Conservation (phyloP, 2,888 invertebrate species). For the Heliconius ismenius region DNA sequence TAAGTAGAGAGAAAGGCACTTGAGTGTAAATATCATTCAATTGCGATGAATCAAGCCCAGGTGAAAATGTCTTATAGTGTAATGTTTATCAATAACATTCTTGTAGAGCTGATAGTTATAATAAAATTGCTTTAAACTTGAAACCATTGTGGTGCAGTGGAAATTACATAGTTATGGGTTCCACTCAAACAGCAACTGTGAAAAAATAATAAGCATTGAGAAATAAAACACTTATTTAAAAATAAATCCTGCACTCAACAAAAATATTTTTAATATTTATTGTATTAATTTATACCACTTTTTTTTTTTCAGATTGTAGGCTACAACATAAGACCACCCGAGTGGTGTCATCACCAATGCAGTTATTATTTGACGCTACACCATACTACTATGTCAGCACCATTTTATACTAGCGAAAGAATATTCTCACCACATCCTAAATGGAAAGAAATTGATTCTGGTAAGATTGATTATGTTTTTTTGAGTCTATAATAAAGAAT, state of each 20-base stretch:
- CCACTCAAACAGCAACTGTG: too few species aligned
- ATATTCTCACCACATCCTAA: conserved; percentile 87
- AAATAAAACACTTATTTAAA: too few species aligned
- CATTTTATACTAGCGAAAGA: conserved; percentile 91
- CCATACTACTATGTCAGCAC: conserved; percentile 89
- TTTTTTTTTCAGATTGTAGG: conserved; percentile 69
- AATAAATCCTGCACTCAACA: too few species aligned
- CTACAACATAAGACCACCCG: conserved; percentile 75
- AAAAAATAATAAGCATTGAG: too few species aligned
- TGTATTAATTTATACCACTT: neutral
- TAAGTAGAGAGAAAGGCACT: neutral
- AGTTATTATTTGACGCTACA: conserved; percentile 91
- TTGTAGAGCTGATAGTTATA: neutral
- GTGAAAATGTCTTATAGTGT: neutral
- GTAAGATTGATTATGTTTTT: conserved; percentile 53
- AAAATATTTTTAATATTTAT: too few species aligned
- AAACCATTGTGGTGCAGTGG: too few species aligned
- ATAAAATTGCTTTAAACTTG: neutral
- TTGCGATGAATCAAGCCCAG: neutral
- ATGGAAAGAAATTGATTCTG: conserved; percentile 90
- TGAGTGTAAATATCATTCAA: neutral
- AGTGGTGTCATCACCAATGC: conserved; percentile 73
- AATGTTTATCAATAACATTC: conserved; percentile 3
- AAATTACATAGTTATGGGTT: too few species aligned
- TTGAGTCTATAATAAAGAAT: too few species aligned